phyloP scores from a whole-genome alignment of 2,113 vertebrate species.

The Lasiurus cinereus region DNA sequence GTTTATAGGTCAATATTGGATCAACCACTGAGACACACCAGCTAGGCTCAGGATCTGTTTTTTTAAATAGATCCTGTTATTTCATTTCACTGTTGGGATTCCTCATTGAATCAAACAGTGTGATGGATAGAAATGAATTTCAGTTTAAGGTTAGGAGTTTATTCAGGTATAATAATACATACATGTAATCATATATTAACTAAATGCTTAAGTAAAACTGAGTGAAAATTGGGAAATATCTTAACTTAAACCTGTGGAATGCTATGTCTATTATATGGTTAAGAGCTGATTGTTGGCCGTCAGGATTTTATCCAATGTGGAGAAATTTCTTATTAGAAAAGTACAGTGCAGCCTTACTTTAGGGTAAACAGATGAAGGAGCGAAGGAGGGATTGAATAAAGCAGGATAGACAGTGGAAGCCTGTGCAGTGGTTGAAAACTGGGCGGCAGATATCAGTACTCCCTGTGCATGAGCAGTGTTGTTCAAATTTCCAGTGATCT shows the following conservation, averaged over 20 bases:
- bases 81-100: slow-evolving; percentile 20
- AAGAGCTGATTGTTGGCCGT: background rate
- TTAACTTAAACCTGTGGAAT: slow-evolving; percentile 41
- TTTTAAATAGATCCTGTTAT: slow-evolving; percentile 27
- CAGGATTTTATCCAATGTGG: background rate
- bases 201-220: slow-evolving; percentile 46
- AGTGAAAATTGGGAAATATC: slow-evolving; percentile 36
- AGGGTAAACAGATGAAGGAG: slow-evolving; percentile 12
- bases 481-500: background rate
- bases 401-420: background rate
- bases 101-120: background rate
- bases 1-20: too few relatives aligned
- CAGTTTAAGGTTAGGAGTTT: slow-evolving; percentile 30
- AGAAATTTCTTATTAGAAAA: slow-evolving; percentile 37
- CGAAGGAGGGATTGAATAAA: background rate
- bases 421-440: slow-evolving; percentile 32
- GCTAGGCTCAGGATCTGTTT: background rate
- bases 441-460: slow-evolving; percentile 6
- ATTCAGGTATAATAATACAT: slow-evolving; percentile 3
- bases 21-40: too few relatives aligned
- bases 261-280: background rate
- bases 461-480: background rate
- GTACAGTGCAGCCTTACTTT: background rate
- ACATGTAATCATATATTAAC: background rate
- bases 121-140: slow-evolving; percentile 46